A percentile compares a stretch with the other conserved stretches of the same genome.
phyloP scores from a whole-genome alignment of 2,113 vertebrate species.

The Brachypteracias leptosomus region DNA sequence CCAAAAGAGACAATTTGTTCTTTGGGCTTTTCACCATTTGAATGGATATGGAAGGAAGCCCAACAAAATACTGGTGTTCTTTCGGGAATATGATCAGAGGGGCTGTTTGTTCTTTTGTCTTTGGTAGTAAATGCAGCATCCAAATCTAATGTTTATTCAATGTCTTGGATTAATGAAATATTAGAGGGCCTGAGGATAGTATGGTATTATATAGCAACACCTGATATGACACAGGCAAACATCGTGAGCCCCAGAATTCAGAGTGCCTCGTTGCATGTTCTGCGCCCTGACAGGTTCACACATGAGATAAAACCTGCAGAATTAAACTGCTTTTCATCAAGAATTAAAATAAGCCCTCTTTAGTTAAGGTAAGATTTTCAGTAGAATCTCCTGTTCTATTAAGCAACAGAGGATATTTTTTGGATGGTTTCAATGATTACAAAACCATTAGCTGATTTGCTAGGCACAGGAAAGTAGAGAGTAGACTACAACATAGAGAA shows the following conservation, averaged over 20 bases:
- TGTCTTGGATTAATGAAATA: background rate
- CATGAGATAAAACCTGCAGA: background rate
- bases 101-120: background rate
- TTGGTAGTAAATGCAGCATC: background rate
- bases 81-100: background rate
- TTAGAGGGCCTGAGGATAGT: background rate
- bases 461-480: background rate
- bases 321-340: background rate
- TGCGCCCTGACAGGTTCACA: background rate
- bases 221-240: background rate
- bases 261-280: fast-evolving
- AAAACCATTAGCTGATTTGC: background rate
- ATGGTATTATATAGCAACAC: background rate
- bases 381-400: background rate
- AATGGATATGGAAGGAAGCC: conserved; percentile 5
- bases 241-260: background rate
- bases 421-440: background rate
- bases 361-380: background rate
- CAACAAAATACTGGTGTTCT: background rate
- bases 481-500: background rate
- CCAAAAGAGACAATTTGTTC: background rate
- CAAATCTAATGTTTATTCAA: background rate
- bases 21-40: background rate
- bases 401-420: background rate
- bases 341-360: background rate